These are phyloP conservation scores for Tethya wilhelma DNA, from an alignment of 37 sponge, comb jelly and placozoan species.

Conservation along the genomic window DNA sequence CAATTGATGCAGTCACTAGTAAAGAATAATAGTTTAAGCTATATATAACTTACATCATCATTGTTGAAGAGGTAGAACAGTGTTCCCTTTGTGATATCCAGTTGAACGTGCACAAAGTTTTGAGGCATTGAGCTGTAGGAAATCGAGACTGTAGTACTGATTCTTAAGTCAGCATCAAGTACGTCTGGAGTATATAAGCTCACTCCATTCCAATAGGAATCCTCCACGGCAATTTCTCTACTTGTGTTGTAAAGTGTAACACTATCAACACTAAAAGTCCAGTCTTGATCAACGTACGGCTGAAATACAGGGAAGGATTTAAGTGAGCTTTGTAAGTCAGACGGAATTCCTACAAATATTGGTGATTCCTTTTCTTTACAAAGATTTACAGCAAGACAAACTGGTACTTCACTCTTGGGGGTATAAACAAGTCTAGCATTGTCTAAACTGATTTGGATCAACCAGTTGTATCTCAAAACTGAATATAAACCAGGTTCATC, in stretches of 20 bases:
- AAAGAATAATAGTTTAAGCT: too few relatives aligned
- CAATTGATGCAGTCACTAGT: too few relatives aligned
- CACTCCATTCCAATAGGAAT: constrained; percentile 11
- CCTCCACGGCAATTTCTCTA: background rate
- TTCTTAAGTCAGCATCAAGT: constrained; percentile 11
- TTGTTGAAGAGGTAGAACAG: too few relatives aligned
- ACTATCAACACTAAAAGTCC: background rate
- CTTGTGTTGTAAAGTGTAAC: background rate
- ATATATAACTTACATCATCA: too few relatives aligned
- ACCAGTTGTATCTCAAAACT: constrained; percentile 7
- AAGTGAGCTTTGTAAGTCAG: background rate
- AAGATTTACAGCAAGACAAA: constrained; percentile 46
- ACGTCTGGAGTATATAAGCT: background rate
- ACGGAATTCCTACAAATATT: constrained; percentile 2
- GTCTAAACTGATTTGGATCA: too few relatives aligned
- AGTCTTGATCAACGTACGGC: background rate
- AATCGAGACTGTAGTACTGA: too few relatives aligned
- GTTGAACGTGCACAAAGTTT: too few relatives aligned
- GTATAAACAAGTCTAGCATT: too few relatives aligned
- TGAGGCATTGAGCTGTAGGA: too few relatives aligned
- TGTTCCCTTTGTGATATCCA: too few relatives aligned
- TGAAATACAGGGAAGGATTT: background rate
- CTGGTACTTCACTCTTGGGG: constrained; percentile 5
- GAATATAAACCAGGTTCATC: constrained; percentile 15
- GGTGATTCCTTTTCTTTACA: constrained; percentile 24